Evolutionary conservation across 2,888 invertebrate genomes (phyloP).

Genomic region (Orchesella flavescens): DNA sequence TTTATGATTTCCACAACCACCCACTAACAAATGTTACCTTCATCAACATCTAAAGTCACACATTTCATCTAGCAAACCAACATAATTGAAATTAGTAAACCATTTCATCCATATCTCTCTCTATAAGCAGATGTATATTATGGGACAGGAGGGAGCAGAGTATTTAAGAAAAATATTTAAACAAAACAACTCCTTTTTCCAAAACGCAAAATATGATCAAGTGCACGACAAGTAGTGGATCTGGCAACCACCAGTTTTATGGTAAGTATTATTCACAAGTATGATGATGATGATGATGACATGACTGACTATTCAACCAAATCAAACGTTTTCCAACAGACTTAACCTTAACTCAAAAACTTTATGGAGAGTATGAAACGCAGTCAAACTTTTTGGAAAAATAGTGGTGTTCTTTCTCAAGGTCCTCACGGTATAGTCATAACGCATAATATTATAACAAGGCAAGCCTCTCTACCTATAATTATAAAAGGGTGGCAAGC

Average conservation of each 20-base stretch:
- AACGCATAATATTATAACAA: no score
- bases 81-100: constrained; percentile 20
- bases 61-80: neutral
- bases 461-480: no score
- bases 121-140: no score
- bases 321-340: constrained; percentile 14
- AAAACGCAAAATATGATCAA: no score
- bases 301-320: neutral
- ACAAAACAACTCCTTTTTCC: no score
- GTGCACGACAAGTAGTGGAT: no score
- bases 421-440: constrained; percentile 9
- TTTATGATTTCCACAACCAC: neutral
- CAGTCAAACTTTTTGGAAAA: constrained; percentile 21
- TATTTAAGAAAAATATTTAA: no score
- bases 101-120: neutral
- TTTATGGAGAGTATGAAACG: neutral
- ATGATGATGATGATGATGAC: no score
- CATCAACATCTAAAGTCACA: neutral
- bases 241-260: neutral
- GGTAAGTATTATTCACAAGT: no score
- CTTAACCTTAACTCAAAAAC: neutral
- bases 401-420: constrained; percentile 35
- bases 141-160: no score
- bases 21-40: constrained; percentile 28
- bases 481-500: constrained; percentile 1